Evolutionary conservation across 1,140 invertebrate genomes (phyloP).

Genomic region (Orchesella cincta): DNA sequence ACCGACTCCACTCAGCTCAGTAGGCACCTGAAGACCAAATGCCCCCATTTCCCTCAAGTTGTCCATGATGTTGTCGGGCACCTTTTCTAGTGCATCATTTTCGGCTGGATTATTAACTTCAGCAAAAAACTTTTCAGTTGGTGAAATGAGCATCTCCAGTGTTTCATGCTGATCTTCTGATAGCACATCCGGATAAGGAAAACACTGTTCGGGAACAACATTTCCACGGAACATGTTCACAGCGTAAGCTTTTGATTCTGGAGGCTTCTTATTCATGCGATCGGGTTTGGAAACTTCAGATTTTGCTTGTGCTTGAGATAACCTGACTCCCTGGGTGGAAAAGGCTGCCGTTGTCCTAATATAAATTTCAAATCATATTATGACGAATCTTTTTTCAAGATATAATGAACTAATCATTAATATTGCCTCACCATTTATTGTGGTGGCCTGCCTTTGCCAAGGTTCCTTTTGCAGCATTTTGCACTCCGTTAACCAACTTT

Average conservation of each 20-base stretch:
- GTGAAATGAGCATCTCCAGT: constrained; percentile 79
- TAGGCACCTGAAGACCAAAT: constrained; percentile 82
- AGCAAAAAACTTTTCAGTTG: constrained; percentile 85
- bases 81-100: constrained; percentile 69
- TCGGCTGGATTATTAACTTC: constrained; percentile 75
- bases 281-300: background rate
- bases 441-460: background rate
- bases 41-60: constrained; percentile 88
- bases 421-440: constrained; percentile 3
- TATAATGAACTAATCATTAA: background rate
- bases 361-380: background rate
- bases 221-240: constrained; percentile 92
- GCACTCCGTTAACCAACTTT: background rate
- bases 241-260: constrained; percentile 78
- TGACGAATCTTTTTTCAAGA: background rate
- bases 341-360: too few relatives aligned
- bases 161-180: constrained; percentile 81
- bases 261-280: constrained; percentile 41
- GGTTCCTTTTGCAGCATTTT: background rate
- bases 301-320: background rate
- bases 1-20: constrained; percentile 76
- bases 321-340: too few relatives aligned
- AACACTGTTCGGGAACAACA: constrained; percentile 77
- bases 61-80: constrained; percentile 70
- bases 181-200: constrained; percentile 81